Evolutionary conservation across 1,140 invertebrate genomes (phyloP), one percentile per base, ranked within the genome.

Genomic region (Penaeus vannamei): DNA sequence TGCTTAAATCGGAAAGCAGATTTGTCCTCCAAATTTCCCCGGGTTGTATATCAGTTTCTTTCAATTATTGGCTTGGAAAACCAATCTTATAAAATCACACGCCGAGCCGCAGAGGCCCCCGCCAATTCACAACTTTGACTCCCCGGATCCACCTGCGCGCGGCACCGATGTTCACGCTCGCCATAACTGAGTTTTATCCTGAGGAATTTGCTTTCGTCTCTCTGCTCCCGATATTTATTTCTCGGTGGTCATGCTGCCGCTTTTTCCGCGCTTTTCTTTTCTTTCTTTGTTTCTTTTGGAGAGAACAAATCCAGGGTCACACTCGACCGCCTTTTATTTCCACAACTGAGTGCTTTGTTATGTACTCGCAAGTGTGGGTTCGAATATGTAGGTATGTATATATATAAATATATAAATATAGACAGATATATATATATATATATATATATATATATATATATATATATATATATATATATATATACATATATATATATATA

Each of bases 1-100:
- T 12, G 53, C 14, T 53, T 17, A 53, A 53, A 53, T 53, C 53
- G 53, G 17, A 53, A 53, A 53, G 53, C 53, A 53, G 17, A 53
- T 53, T 53, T 53, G 53, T 53, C 53, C 53, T 14, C 10, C 53
- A 53, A 17, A 53, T 53, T 53, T 17, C 53, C 53, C 10, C 0
- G 53, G 53, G 20, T 77, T 79, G 76, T 23, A 53, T 53, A 36
- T 79, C 36, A 36, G 36, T 59, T 85, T 85, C 62, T 69, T 69
- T 72, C 84, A 72, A 23, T 85, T 76, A 53, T 53, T 61, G 42
- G 36, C 84, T 26, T 53, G 42, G 84, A 66, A 85, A 85, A 85
- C 84, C 84, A 85, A 85, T 85, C 62, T 46, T 85, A 85, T 85
- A 85, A 85, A 85, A 85, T 85, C 36, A 22, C 84, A 85, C 72